These are phyloP conservation scores for Gonatopus flavifemur DNA, from an alignment of 1,140 invertebrate species.

Conservation along the genomic window DNA sequence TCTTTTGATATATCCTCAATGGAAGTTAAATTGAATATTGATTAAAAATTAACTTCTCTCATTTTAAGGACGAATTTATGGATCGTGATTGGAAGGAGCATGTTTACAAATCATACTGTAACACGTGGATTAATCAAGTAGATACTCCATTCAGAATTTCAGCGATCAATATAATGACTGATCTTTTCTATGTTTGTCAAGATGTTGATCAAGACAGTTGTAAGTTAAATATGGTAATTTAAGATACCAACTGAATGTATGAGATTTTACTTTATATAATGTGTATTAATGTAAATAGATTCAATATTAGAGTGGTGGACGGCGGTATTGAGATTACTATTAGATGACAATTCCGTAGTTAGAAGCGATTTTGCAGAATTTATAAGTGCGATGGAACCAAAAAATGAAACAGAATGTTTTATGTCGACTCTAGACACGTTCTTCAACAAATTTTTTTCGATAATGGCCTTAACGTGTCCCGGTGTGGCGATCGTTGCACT, in stretches of 20 bases:
- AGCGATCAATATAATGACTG: conserved; percentile 31
- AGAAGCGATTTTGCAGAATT: conserved; percentile 27
- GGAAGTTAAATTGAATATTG: not conserved
- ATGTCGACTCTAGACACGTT: conserved; percentile 24
- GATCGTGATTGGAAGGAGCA: conserved; percentile 7
- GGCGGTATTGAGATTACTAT: conserved; percentile 36
- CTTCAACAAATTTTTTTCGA: conserved; percentile 33
- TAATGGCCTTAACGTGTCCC: conserved; percentile 11
- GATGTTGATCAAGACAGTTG: conserved; percentile 12
- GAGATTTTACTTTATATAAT: not conserved
- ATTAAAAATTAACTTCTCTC: not conserved
- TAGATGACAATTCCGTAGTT: conserved; percentile 39
- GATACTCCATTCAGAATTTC: conserved; percentile 30
- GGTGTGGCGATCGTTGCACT: conserved; percentile 23
- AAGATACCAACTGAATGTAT: not conserved
- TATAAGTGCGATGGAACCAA: conserved; percentile 22
- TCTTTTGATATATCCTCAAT: conserved; percentile 9
- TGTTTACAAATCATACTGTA: conserved; percentile 34
- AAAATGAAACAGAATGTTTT: conserved; percentile 17
- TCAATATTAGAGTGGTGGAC: conserved; percentile 44
- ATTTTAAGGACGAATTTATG: conserved; percentile 18
- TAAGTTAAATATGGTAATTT: conserved; percentile 12
- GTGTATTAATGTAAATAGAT: conserved; percentile 11
- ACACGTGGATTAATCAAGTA: conserved; percentile 33
- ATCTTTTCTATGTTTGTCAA: conserved; percentile 22